These are phyloP conservation scores for Trissolcus brochymenae DNA, from an alignment of 2,888 invertebrate species.

Conservation along the genomic window DNA sequence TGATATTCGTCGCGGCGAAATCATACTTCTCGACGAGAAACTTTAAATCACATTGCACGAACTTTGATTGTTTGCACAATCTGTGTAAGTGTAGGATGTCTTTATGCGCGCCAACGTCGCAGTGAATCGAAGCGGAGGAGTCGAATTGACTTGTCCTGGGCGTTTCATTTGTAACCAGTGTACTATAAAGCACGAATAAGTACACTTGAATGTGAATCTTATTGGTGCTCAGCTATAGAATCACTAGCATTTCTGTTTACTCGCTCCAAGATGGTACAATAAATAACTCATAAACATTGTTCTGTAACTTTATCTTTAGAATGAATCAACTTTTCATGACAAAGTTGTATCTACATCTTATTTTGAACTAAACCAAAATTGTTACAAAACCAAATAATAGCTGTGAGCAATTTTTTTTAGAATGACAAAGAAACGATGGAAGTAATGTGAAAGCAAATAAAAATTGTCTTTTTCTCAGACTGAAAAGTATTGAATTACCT, in stretches of 20 bases:
- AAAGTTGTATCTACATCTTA: too few relatives aligned
- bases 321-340: too few relatives aligned
- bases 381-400: too few relatives aligned
- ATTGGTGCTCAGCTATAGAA: conserved; percentile 36
- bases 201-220: conserved; percentile 52
- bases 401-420: too few relatives aligned
- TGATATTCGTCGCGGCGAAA: conserved; percentile 45
- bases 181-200: conserved; percentile 54
- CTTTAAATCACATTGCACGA: conserved; percentile 56
- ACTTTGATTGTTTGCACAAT: conserved; percentile 58
- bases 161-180: conserved; percentile 56
- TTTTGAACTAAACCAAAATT: too few relatives aligned
- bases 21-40: conserved; percentile 51
- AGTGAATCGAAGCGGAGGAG: conserved; percentile 44
- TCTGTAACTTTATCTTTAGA: background rate
- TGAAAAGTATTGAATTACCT: background rate
- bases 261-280: conserved; percentile 28
- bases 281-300: conserved; percentile 44
- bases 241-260: conserved; percentile 35
- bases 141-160: conserved; percentile 52
- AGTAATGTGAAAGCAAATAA: too few relatives aligned
- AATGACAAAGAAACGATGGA: too few relatives aligned
- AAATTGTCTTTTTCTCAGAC: too few relatives aligned
- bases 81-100: conserved; percentile 46
- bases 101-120: conserved; percentile 51